Conservation (phyloP, 2,113 vertebrate genomes). For the Menidia beryllina region DNA sequence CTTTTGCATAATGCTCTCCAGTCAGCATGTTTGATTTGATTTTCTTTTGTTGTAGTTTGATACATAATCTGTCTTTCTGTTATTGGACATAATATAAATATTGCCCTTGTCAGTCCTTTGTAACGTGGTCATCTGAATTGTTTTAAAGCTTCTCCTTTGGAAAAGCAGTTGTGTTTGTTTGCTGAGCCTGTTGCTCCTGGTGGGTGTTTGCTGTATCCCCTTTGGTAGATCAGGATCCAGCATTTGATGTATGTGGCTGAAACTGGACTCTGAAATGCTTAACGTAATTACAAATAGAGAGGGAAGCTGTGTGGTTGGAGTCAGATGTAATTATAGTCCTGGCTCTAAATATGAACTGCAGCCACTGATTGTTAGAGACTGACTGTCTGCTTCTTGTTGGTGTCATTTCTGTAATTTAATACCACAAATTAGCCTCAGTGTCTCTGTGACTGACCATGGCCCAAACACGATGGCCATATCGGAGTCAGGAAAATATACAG, state of each 20-base stretch:
- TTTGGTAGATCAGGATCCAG: not conserved
- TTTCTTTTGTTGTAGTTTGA: too few species aligned
- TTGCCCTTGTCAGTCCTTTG: too few species aligned
- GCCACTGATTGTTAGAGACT: conserved; percentile 18
- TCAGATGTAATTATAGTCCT: conserved; percentile 52
- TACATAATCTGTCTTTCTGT: too few species aligned
- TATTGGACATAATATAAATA: too few species aligned
- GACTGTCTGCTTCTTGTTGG: not conserved
- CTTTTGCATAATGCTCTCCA: too few species aligned
- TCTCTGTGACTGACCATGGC: not conserved
- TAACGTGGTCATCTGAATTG: too few species aligned
- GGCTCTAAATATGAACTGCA: conserved; percentile 37
- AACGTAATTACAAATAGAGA: conserved; percentile 43
- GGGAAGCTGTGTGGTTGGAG: conserved; percentile 32
- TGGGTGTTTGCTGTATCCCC: not conserved
- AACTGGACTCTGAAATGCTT: conserved; percentile 5
- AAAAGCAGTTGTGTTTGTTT: not conserved
- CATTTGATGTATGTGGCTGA: conserved; percentile 6
- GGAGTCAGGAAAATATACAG: not conserved
- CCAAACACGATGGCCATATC: not conserved
- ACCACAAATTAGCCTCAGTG: not conserved
- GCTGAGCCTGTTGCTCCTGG: not conserved
- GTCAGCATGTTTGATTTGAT: too few species aligned
- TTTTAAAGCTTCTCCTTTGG: too few species aligned
- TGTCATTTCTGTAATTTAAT: conserved; percentile 2